Evolutionary conservation across 2,888 invertebrate species (phyloP).

Genomic region (Andrena flavipes): DNA sequence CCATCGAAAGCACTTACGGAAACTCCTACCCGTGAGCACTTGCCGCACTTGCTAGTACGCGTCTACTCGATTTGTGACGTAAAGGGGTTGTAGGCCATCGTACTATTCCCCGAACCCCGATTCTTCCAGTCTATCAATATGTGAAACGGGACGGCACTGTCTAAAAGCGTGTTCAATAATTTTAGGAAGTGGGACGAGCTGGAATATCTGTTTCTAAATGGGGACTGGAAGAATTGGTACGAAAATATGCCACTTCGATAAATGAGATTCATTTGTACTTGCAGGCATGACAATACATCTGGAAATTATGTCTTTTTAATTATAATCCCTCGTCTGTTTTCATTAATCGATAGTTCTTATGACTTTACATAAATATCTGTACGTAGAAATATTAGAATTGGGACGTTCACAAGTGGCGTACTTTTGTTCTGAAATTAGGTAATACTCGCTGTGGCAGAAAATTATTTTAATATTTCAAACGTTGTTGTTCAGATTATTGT

Average conservation of each 20-base stretch:
- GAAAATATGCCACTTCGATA: not conserved
- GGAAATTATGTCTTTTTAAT: too few species aligned
- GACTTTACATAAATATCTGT: too few species aligned
- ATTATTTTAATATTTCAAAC: too few species aligned
- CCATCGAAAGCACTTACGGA: conserved; percentile 39
- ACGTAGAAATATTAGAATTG: too few species aligned
- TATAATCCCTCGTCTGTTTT: too few species aligned
- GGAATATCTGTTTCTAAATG: not conserved
- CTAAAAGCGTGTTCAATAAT: conserved; percentile 3
- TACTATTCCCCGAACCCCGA: conserved; percentile 7
- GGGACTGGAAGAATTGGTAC: not conserved
- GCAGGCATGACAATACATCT: too few species aligned
- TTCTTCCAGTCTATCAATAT: conserved; percentile 7
- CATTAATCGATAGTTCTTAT: too few species aligned
- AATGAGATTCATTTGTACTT: not conserved
- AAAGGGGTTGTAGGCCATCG: conserved; percentile 40
- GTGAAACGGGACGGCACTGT: not conserved
- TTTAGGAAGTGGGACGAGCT: not conserved
- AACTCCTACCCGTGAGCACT: conserved; percentile 21
- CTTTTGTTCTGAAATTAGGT: too few species aligned
- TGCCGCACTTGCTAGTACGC: conserved; percentile 31
- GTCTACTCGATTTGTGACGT: conserved; percentile 40
- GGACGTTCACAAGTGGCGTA: too few species aligned
- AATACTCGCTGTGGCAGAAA: too few species aligned
- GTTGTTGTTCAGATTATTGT: too few species aligned